phyloP scores from a whole-genome alignment of 2,888 invertebrate species.

The Cremastinae sp. region DNA sequence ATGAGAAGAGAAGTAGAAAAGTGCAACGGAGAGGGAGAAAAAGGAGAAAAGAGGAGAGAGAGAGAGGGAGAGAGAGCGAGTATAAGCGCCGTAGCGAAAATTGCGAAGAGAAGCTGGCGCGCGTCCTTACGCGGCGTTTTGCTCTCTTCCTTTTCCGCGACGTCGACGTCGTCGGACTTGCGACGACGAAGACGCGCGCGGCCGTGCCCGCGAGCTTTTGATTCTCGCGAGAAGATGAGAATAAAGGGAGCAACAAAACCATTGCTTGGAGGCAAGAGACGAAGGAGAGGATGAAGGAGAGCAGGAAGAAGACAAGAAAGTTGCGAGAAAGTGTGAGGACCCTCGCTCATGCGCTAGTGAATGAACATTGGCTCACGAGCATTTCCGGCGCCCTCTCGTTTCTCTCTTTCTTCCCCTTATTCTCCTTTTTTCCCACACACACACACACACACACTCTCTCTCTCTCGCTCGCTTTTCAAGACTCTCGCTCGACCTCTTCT shows the following conservation, averaged over 20 bases:
- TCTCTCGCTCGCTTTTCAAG: constrained; percentile 17
- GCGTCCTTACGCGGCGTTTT: constrained; percentile 72
- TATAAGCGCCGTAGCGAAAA: constrained; percentile 47
- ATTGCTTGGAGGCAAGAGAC: constrained; percentile 49
- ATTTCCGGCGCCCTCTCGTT: constrained; percentile 76
- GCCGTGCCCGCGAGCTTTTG: constrained; percentile 37
- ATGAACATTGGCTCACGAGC: constrained; percentile 79
- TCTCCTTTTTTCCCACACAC: constrained; percentile 23
- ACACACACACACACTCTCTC: constrained; percentile 22
- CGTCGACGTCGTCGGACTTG: constrained; percentile 64
- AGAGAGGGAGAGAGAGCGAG: no score
- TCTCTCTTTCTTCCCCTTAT: constrained; percentile 17
- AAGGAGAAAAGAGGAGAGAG: no score
- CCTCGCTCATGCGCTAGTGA: constrained; percentile 73
- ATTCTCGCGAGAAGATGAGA: constrained; percentile 31
- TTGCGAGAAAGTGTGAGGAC: constrained; percentile 59
- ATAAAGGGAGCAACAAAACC: constrained; percentile 51
- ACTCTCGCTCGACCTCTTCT: constrained; percentile 22
- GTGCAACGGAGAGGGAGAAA: constrained; percentile 2
- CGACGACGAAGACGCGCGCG: constrained; percentile 53
- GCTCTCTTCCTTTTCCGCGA: constrained; percentile 64
- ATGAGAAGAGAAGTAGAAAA: constrained; percentile 37
- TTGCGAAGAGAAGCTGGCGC: constrained; percentile 64
- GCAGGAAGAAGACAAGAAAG: constrained; percentile 66
- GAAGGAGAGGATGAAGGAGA: constrained; percentile 63